Evolutionary conservation across 2,797 vertebrate species (phyloP), one percentile per base, ranked within the genome.

Genomic region (Galaxias olidus): DNA sequence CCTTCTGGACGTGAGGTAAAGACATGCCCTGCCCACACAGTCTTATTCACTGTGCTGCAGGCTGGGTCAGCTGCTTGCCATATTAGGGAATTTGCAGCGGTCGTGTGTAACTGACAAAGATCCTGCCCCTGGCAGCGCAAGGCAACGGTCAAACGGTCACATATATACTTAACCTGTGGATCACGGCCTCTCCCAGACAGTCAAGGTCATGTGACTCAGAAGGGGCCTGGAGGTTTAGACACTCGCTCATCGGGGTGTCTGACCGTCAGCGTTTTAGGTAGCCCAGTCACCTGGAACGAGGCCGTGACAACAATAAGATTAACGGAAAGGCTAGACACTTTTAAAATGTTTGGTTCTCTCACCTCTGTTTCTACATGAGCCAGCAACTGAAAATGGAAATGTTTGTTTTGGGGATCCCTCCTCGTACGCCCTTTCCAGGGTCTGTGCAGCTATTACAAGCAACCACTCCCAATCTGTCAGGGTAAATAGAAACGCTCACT

Each of bases 21-120:
- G 18, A 59, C 65, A 51, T 18, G 61, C 73, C 66, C 64, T 49
- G 70, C 74, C 81, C 66, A 80, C 76, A 10, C 20, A 1, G 18
- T 81, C 82, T 81, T 81, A 85, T 76, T 77, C 70, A 17, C 65
- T 66, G 50, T 61, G 11, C 73, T 48, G 46, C 30, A 15, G 30
- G 11, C 11, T n/a, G 20, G 12, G 44, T 59, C 70, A 58, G 73
- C 69, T 65, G 73, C 53, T 64, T 54, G 17, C 90, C 91, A 83
- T 91, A 90, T 91, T 84, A 85, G 89, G 90, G 63, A 76, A 85
- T 88, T 57, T 77, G 73, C 50, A 47, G 42, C 59, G 45, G n/a
- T 53, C 15, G 55, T 63, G 71, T 70, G 76, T 50, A 14, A 53
- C 51, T 19, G 20, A 30, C 30, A 30, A 30, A 30, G 30, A 30